Conservation (phyloP, 2,113 vertebrate species). For the Myrmophylax atrothorax region DNA sequence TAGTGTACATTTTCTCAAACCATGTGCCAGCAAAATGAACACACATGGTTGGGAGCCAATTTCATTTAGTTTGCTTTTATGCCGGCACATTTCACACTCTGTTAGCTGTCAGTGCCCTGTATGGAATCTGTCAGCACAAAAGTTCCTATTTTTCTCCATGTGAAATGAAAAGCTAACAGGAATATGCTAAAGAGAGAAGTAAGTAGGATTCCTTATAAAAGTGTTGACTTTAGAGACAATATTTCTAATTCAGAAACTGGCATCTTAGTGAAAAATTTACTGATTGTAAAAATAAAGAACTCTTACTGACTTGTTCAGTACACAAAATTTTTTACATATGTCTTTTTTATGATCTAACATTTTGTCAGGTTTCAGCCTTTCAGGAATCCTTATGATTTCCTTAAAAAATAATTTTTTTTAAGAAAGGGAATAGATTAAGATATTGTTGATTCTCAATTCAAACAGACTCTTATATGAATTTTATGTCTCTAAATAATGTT, state of each 20-base stretch:
- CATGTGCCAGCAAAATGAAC: background rate
- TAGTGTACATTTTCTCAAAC: background rate
- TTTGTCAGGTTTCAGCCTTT: background rate
- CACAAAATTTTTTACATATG: background rate
- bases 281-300: background rate
- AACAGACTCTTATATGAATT: background rate
- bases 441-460: background rate
- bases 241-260: background rate
- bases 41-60: background rate
- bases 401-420: background rate
- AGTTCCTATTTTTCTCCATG: background rate
- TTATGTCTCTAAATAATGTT: background rate
- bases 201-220: background rate
- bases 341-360: background rate
- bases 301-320: background rate
- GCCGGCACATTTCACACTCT: background rate
- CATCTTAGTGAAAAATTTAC: background rate
- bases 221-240: background rate
- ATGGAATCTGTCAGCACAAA: background rate
- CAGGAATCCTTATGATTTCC: background rate
- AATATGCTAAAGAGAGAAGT: background rate
- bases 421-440: background rate
- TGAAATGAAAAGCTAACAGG: background rate
- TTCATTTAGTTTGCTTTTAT: conserved; percentile 22
- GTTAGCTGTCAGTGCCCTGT: background rate